Evolutionary conservation across 2,797 vertebrate genomes (phyloP), one percentile per base, ranked within the genome.

Genomic region (Spheniscus humboldti): DNA sequence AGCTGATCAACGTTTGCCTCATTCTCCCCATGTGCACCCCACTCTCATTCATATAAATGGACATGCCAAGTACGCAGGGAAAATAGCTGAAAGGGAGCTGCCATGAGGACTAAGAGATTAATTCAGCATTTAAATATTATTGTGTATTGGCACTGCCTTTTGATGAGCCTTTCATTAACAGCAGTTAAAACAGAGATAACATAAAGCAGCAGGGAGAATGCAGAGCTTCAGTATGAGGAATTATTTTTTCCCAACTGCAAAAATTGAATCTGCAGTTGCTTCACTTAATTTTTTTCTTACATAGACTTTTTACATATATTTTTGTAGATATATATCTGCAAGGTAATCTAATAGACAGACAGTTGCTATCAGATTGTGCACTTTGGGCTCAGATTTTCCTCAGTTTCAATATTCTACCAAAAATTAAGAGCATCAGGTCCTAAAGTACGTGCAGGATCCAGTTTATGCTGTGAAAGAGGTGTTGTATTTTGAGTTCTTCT

Each of bases 101-200:
- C 56, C 59, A 73, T 11, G 43, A 93, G 37, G 43, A 76, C 66
- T 68, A 31, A 50, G 50, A 88, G 53, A 84, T 73, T 90, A 94
- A 82, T 86, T 90, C 86, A 79, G 63, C 63, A 88, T 89, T 93
- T 95, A 86, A 93, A 89, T 79, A 90, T 90, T 84, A 81, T 52
- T 88, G 35, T 76, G 76, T 53, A 90, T 66, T 87, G 92, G 59
- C 77, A 76, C 55, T 90, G 84, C 64, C 74, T 37, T 94, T 88
- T 88, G 91, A 96, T 91, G 82, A 95, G 86, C 69, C 90, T 87
- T 96, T 95, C 86, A 96, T 95, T 95, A 96, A 85, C 63, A 79
- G 71, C 92, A 86, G 90, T 93, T 95, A 95, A 95, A 95, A 69
- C 17, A 81, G 66, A 94, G 66, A 88, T 82, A 96, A 93, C 77